A percentile compares a stretch with the other conserved stretches of the same genome.
These are phyloP conservation scores for Anoncus sp. DNA, from an alignment of 2,888 invertebrate species.

Conservation along the genomic window DNA sequence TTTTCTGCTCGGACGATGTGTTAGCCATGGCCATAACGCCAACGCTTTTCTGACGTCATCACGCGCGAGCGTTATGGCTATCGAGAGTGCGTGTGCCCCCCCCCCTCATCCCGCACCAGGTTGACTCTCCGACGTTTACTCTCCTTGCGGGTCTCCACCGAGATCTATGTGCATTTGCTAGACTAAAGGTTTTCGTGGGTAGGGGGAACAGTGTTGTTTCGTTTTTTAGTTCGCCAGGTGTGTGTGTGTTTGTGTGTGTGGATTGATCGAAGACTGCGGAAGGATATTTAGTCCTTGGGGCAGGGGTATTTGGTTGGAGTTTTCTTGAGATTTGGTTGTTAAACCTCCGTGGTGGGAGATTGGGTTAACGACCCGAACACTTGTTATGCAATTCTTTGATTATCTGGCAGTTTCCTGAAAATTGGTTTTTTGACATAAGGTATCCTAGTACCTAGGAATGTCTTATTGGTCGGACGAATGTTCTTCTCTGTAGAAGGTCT, in stretches of 20 bases:
- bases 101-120: background rate
- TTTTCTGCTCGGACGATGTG: constrained; percentile 64
- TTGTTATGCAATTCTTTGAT: no score
- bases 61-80: constrained; percentile 55
- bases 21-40: constrained; percentile 75
- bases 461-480: no score
- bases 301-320: background rate
- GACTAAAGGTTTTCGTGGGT: constrained; percentile 2
- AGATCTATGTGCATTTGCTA: constrained; percentile 3
- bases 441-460: no score
- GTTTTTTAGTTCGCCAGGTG: background rate
- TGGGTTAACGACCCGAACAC: background rate
- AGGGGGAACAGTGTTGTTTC: no score
- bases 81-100: constrained; percentile 47
- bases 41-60: constrained; percentile 75
- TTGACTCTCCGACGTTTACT: constrained; percentile 22
- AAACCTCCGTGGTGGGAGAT: background rate
- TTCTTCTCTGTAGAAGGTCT: no score
- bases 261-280: constrained; percentile 19
- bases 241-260: background rate
- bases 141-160: constrained; percentile 4
- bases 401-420: no score
- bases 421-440: no score
- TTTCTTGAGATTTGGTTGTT: background rate
- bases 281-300: constrained; percentile 6